Conservation (phyloP, 2,888 invertebrate genomes). For the Drosophila seclusa region DNA sequence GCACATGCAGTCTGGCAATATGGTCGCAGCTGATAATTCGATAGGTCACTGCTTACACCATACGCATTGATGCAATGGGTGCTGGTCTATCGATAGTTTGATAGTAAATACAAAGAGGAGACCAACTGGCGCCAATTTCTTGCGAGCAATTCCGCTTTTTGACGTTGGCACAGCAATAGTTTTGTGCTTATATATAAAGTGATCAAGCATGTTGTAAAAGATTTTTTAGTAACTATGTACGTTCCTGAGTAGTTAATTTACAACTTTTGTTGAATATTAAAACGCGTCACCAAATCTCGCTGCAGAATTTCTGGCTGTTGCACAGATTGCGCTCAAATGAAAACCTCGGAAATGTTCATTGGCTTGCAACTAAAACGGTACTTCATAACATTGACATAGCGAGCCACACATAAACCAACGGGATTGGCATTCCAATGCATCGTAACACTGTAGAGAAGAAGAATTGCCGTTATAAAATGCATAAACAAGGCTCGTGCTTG, state of each 20-base stretch:
- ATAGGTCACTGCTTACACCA: background rate
- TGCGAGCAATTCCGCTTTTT: background rate
- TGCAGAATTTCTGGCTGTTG: too few relatives aligned
- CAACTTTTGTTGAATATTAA: too few relatives aligned
- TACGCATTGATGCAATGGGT: background rate
- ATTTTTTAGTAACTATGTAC: too few relatives aligned
- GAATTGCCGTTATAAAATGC: background rate
- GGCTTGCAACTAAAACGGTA: too few relatives aligned
- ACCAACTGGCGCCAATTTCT: background rate
- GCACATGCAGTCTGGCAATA: conserved; percentile 12
- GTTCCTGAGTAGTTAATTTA: too few relatives aligned
- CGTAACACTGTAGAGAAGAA: background rate
- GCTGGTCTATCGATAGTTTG: background rate
- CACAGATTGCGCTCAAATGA: too few relatives aligned
- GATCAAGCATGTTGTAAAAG: background rate
- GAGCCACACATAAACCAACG: background rate
- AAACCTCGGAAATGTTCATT: too few relatives aligned
- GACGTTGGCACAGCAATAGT: background rate
- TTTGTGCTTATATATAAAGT: background rate
- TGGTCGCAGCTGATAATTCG: background rate
- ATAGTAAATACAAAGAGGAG: background rate
- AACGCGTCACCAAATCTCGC: too few relatives aligned
- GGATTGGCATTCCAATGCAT: background rate
- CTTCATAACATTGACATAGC: too few relatives aligned
- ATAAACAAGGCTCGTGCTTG: background rate